Evolutionary conservation across 1,140 invertebrate species (phyloP), one percentile per base, ranked within the genome.

Genomic region (Globodera ellingtonae): DNA sequence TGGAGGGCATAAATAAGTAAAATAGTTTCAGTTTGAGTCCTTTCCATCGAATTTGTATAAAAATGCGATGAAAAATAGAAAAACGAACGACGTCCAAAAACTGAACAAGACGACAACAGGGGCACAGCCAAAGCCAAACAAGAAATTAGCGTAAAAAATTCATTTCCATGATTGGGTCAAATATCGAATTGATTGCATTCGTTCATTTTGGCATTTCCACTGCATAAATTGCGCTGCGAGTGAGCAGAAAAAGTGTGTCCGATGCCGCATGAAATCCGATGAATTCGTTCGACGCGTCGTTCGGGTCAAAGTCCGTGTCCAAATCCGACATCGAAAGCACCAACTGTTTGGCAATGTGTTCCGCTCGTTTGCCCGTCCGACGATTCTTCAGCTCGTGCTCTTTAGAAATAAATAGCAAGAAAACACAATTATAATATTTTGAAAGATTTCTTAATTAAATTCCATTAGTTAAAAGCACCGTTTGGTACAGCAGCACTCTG

Each of bases 281-380:
- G 56, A 66, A 81, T 69, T 81, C 79, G 62, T 46, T 82, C 15
- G 15, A n/a, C 15, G 79, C 71, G 21, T 81, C 8, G 21, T 46
- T 48, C 44, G 44, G 46, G 24, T 82, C 73, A 15, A 71, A 82
- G 0, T 81, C 67, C 56, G 47, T 66, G 67, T 81, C 80, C 67
- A 48, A 52, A 18, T 80, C 47, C 18, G 79, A 77, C 79, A 80
- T 65, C 9, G 79, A 66, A 69, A 80, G 71, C 62, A 81, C 71
- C 80, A 81, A 50, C 78, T 81, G 79, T 46, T 81, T 81, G 21
- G 79, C 79, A n/a, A 81, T 66, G 15, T 24, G 74, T 35, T 65
- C 66, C 21, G 79, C 56, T 0, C 70, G 79, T 21, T 56, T 56
- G 35, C 79, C 79, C 5, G 80, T 81, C 48, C 70, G 56, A 18